Evolutionary conservation across 2,113 vertebrate species (phyloP).

Genomic region (Caranx melampygus): DNA sequence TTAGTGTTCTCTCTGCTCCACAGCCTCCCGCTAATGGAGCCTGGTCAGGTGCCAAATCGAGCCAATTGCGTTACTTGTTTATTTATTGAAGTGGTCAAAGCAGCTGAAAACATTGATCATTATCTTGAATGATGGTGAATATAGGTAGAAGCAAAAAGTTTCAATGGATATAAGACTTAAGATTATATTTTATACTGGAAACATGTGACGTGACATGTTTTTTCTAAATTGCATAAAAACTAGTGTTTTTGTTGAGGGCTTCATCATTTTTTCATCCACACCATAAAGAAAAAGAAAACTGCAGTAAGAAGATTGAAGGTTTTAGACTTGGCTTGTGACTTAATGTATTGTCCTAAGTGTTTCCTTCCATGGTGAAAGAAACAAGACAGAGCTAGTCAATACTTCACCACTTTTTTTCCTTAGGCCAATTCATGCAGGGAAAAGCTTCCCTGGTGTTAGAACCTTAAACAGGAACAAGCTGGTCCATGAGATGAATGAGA

Average conservation of each 20-base stretch:
- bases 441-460: neutral
- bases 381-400: neutral
- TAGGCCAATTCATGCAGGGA: neutral
- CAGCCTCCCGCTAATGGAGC: neutral
- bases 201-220: neutral
- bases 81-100: slow-evolving; percentile 2
- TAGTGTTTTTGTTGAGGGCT: neutral
- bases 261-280: neutral
- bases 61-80: neutral
- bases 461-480: slow-evolving; percentile 9
- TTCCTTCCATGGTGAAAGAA: neutral
- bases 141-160: neutral
- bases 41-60: slow-evolving; percentile 8
- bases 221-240: no score
- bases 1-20: slow-evolving; percentile 5
- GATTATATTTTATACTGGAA: neutral
- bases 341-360: neutral
- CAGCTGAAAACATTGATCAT: slow-evolving; percentile 1
- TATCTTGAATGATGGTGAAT: slow-evolving; percentile 16
- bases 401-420: neutral
- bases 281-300: neutral
- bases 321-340: neutral
- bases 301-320: neutral
- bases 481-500: neutral
- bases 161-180: neutral